These are phyloP conservation scores for Aethina tumida DNA, from an alignment of 1,140 invertebrate species.

Conservation along the genomic window DNA sequence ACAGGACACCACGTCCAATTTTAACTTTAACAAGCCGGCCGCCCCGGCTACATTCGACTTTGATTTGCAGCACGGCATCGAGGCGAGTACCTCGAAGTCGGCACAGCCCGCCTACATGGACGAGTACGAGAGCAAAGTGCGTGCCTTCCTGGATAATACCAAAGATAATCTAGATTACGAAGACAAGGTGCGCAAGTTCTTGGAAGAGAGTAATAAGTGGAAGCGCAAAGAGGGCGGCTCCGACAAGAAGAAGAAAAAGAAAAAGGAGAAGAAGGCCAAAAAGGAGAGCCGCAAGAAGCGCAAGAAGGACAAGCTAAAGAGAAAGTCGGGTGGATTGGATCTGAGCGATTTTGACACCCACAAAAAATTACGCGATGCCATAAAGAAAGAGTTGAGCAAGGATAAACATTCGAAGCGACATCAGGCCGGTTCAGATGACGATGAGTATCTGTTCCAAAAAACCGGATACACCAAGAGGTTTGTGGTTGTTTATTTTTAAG, in stretches of 20 bases:
- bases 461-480: constrained; percentile 45
- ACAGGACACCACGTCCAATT: constrained; percentile 44
- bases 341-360: constrained; percentile 52
- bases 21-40: constrained; percentile 43
- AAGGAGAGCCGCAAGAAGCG: constrained; percentile 57
- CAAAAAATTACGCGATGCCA: constrained; percentile 54
- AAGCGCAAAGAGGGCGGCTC: constrained; percentile 61
- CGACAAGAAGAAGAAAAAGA: constrained; percentile 60
- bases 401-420: constrained; percentile 41
- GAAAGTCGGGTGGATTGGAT: constrained; percentile 46
- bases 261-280: constrained; percentile 56
- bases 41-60: constrained; percentile 20
- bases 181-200: constrained; percentile 70
- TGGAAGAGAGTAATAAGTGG: constrained; percentile 69
- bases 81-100: constrained; percentile 30
- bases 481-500: constrained; percentile 9
- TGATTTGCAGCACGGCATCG: constrained; percentile 33
- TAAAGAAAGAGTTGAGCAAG: constrained; percentile 45
- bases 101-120: constrained; percentile 40
- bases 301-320: constrained; percentile 52
- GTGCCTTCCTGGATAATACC: constrained; percentile 65
- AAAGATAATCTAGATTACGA: constrained; percentile 77
- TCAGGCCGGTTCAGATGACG: constrained; percentile 42
- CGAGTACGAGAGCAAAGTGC: constrained; percentile 61
- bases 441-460: constrained; percentile 47